These are phyloP conservation scores for Serrognathus titanus DNA, from an alignment of 2,888 invertebrate species.

Conservation along the genomic window DNA sequence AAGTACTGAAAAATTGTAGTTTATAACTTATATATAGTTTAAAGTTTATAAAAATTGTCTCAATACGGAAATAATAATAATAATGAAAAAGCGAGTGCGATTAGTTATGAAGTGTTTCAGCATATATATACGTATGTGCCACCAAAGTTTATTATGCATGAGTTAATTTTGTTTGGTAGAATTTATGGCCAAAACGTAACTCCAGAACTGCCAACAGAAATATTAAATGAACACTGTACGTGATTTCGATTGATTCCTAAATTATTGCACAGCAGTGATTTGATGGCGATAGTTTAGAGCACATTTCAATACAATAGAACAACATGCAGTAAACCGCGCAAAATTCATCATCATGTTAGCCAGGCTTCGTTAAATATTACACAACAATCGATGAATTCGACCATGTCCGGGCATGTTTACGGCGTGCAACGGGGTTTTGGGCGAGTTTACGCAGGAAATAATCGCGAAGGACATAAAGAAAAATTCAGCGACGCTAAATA, in stretches of 20 bases:
- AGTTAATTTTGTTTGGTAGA: conserved; percentile 20
- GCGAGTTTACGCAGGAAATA: conserved; percentile 1
- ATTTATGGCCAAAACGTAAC: conserved; percentile 14
- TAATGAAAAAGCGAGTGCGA: too few species aligned
- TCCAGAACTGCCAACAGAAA: conserved; percentile 13
- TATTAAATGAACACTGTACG: conserved; percentile 17
- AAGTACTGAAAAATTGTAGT: too few species aligned
- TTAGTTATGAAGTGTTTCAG: too few species aligned
- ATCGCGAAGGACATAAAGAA: background rate
- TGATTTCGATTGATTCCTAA: conserved; percentile 23
- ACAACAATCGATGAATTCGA: conserved; percentile 25
- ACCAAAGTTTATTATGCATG: conserved; percentile 15
- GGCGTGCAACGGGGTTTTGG: background rate
- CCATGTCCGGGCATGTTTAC: conserved; percentile 12
- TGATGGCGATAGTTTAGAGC: conserved; percentile 26
- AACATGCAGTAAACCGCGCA: conserved; percentile 19
- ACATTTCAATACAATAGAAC: conserved; percentile 22
- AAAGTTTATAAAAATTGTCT: too few species aligned
- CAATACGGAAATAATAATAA: too few species aligned
- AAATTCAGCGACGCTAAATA: background rate
- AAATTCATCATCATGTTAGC: conserved; percentile 26
- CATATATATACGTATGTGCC: too few species aligned
- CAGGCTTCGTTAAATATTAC: conserved; percentile 26
- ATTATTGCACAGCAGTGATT: conserved; percentile 26
- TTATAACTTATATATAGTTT: too few species aligned